phyloP scores from a whole-genome alignment of 2,888 invertebrate species.

The Pegoplata infirma region DNA sequence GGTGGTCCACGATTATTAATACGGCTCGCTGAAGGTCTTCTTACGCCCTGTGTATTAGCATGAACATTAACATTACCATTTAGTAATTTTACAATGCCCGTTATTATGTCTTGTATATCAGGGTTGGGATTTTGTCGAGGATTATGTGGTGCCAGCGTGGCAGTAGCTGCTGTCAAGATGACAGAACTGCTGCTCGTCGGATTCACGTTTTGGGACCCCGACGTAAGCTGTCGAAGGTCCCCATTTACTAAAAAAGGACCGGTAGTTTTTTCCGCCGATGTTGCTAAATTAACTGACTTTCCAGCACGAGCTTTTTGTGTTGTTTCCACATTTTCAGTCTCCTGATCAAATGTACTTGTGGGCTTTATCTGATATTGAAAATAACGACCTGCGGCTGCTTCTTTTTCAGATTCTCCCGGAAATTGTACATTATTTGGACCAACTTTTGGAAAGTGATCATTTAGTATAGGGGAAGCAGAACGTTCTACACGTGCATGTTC shows the following conservation, averaged over 20 bases:
- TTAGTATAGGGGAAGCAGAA: conserved; percentile 81
- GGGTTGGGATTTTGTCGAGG: conserved; percentile 82
- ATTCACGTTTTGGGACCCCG: conserved; percentile 77
- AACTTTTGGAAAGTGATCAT: conserved; percentile 79
- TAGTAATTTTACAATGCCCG: conserved; percentile 91
- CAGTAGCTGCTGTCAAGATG: conserved; percentile 73
- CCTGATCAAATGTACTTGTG: conserved; percentile 71
- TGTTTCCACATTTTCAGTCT: conserved; percentile 66
- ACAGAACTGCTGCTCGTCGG: conserved; percentile 72
- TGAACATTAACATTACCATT: conserved; percentile 93
- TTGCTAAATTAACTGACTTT: conserved; percentile 63
- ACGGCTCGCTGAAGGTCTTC: conserved; percentile 85
- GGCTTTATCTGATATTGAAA: conserved; percentile 77
- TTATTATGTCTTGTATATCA: conserved; percentile 94
- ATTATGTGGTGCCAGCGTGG: conserved; percentile 71
- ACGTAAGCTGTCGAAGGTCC: conserved; percentile 77
- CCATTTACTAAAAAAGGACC: conserved; percentile 78
- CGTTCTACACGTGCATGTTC: conserved; percentile 79
- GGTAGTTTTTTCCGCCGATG: conserved; percentile 56
- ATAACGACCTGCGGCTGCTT: conserved; percentile 73
- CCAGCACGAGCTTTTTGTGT: conserved; percentile 72
- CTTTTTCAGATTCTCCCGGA: conserved; percentile 67
- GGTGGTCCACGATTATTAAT: conserved; percentile 95
- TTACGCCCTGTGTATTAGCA: conserved; percentile 84
- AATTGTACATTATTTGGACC: conserved; percentile 73